phyloP scores from a whole-genome alignment of 2,888 invertebrate species.

The Apotomis betuletana region DNA sequence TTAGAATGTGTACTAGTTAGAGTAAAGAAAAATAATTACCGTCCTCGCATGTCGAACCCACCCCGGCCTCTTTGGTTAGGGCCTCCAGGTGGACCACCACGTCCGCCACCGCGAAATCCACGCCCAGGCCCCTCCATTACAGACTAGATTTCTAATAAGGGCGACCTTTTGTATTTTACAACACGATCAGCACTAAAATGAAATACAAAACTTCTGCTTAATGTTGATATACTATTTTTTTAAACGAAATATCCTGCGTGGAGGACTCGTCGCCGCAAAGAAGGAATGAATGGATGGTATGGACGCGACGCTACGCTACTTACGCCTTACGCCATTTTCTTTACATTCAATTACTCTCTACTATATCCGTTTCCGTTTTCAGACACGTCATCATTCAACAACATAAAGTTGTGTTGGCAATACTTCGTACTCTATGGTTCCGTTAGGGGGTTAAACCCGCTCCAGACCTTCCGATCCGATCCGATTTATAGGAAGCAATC shows the following conservation, averaged over 20 bases:
- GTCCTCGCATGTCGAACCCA: constrained; percentile 78
- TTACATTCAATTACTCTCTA: neutral
- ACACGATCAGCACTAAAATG: neutral
- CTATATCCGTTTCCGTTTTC: constrained; percentile 10
- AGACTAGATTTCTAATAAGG: neutral
- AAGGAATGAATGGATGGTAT: neutral
- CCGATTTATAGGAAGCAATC: too few relatives aligned
- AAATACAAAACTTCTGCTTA: neutral
- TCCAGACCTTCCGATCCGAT: too few relatives aligned
- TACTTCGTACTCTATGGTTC: neutral
- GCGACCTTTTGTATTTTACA: neutral
- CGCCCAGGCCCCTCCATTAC: constrained; percentile 68
- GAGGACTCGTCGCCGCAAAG: constrained; percentile 3
- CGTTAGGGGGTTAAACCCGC: too few relatives aligned
- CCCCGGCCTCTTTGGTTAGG: constrained; percentile 67
- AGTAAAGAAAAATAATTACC: constrained; percentile 58
- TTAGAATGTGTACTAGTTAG: neutral
- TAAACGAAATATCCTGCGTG: neutral
- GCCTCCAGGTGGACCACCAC: constrained; percentile 71
- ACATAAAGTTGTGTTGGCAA: constrained; percentile 1
- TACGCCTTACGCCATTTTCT: neutral
- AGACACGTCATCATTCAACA: constrained; percentile 12
- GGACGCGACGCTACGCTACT: neutral
- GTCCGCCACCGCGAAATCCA: constrained; percentile 75
- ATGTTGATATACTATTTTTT: neutral